Base-by-base conservation (phyloP, 1,140 invertebrate genomes). In the Bombus balteatus region DNA sequence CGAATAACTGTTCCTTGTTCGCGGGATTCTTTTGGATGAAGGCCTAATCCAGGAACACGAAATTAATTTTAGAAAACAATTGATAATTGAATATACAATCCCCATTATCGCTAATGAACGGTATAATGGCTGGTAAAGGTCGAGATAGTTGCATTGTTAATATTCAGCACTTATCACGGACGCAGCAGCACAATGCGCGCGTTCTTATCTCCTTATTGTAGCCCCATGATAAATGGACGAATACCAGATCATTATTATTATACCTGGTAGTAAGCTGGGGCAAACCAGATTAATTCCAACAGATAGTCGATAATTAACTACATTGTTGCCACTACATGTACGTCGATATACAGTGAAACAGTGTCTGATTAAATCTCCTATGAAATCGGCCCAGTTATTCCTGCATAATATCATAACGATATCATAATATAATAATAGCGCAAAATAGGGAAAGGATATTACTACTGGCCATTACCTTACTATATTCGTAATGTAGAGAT, bases 121-220 rank as follows among this genome's bases (percentile, higher is more conserved):
- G 53, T 39, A 77, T 62, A 77, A 77, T 62, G 34, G 34, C 34
- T 6, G 37, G 28, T 37, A 62, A 59, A 73, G 41, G 71, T 43
- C 39, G 28, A 32, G 53, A 59, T 39, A 39, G 18, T 39, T 77
- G 75, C 75, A 59, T 77, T 39, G 75, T 77, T 59, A 77, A 77
- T 77, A 59, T 77, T n/a, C 53, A 77, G 18, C 75, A 77, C 53
- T 77, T 77, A 77, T 77, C 75, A 59, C 32, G 34, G 79, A n/a
- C 68, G 47, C 34, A 39, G 79, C 39, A 81, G 70, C 79, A 53
- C 47, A 53, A 81, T 81, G 68, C 34, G 37, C 32, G 18, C 68
- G 47, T 47, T 72, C 79, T 47, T 71, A 81, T 81, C 68, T 72
- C 66, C 47, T 39, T 53, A 53, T 71, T 53, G 47, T 57, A 15